A percentile compares a stretch with the other conserved stretches of the same genome.
Conservation (phyloP, 2,888 invertebrate genomes). For the Helobdella robusta region DNA sequence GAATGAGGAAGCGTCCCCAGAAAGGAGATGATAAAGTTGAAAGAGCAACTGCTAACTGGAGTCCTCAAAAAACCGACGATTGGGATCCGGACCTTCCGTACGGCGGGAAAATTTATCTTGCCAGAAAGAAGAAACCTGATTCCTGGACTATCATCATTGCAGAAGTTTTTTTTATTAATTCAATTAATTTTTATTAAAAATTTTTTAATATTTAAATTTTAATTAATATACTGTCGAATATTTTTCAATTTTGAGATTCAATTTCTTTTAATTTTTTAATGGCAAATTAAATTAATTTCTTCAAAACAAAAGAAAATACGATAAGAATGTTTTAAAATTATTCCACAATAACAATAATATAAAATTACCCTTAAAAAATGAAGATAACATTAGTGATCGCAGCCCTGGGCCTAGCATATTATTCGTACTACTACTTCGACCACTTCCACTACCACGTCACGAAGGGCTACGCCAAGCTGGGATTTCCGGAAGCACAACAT, state of each 20-base stretch:
- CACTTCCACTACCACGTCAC: slow-evolving; percentile 50
- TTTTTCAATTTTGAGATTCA: too few species aligned
- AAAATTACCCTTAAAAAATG: too few species aligned
- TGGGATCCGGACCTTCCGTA: slow-evolving; percentile 48
- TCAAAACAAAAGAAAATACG: too few species aligned
- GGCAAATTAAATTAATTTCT: too few species aligned
- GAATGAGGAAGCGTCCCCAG: too few species aligned
- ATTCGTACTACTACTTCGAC: slow-evolving; percentile 50
- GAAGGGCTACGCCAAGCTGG: slow-evolving; percentile 50
- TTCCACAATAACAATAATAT: too few species aligned
- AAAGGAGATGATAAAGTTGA: neutral
- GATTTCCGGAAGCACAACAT: slow-evolving; percentile 51
- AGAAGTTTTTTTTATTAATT: slow-evolving; percentile 23
- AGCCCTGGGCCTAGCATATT: slow-evolving; percentile 39
- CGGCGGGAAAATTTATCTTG: slow-evolving; percentile 51
- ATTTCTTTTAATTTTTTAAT: too few species aligned
- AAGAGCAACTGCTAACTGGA: slow-evolving; percentile 5
- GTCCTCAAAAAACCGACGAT: slow-evolving; percentile 30
- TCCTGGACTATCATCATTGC: slow-evolving; percentile 36
- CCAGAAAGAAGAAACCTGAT: slow-evolving; percentile 49
- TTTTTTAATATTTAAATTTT: too few species aligned
- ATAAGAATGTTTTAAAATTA: too few species aligned
- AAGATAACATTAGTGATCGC: slow-evolving; percentile 30
- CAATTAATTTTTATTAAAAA: too few species aligned
- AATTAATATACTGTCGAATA: too few species aligned